Evolutionary conservation across 2,113 vertebrate genomes (phyloP).

Genomic region (Rhagologus leucostigma): DNA sequence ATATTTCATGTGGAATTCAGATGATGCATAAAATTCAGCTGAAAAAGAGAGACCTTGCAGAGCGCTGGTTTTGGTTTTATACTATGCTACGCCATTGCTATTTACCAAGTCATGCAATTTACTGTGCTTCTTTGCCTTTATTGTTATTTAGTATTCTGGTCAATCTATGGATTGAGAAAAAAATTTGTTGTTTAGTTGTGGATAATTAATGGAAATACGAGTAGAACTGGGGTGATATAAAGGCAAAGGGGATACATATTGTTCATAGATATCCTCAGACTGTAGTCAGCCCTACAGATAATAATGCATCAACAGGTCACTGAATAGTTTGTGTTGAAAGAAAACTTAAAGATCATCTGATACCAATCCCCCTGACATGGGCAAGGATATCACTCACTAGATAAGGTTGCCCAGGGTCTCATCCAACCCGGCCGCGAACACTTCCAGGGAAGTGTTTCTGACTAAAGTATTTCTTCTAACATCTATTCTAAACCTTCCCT

Average conservation of each 20-base stretch:
- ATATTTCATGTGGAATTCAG: not conserved
- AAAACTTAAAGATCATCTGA: not conserved
- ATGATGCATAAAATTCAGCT: not conserved
- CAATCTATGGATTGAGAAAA: not conserved
- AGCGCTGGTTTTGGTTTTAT: not conserved
- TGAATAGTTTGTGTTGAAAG: not conserved
- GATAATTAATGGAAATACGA: not conserved
- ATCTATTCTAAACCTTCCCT: not conserved
- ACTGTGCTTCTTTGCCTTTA: not conserved
- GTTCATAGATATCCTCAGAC: not conserved
- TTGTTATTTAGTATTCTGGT: not conserved
- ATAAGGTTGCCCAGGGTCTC: not conserved
- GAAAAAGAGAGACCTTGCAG: not conserved
- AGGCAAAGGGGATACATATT: not conserved
- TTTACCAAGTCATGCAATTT: not conserved
- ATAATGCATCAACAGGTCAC: not conserved
- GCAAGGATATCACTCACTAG: not conserved
- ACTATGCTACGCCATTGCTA: not conserved
- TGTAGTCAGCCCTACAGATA: not conserved
- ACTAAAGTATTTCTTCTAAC: not conserved
- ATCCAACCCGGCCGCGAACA: no score
- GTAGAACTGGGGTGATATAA: not conserved
- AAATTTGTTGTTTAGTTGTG: not conserved
- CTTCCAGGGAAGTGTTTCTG: not conserved
- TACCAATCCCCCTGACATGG: no score